Conservation (phyloP, 2,797 vertebrate genomes). For the Hirundo rustica region DNA sequence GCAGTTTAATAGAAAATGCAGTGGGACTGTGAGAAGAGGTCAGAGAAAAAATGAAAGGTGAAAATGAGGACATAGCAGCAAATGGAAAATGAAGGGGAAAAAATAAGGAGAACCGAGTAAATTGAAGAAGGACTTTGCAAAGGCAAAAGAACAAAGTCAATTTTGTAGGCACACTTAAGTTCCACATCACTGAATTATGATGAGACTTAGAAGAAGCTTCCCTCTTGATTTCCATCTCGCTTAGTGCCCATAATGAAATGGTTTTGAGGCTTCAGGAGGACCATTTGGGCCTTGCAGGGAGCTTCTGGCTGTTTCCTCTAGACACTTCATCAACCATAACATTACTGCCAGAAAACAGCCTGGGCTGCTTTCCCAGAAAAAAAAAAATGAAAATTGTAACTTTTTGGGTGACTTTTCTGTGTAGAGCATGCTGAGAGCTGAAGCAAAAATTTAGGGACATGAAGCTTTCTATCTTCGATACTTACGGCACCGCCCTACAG, state of each 20-base stretch:
- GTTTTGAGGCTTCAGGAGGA: not conserved
- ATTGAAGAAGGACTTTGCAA: not conserved
- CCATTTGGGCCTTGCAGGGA: not conserved
- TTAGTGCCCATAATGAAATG: not conserved
- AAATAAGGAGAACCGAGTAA: not conserved
- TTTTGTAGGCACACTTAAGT: conserved; percentile 14
- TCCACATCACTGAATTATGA: conserved; percentile 12
- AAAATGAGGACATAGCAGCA: not conserved
- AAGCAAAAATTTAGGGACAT: not conserved
- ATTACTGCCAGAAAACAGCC: not conserved
- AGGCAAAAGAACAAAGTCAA: not conserved
- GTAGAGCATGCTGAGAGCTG: not conserved
- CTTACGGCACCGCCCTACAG: rapidly evolving
- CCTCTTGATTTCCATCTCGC: not conserved
- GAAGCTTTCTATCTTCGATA: not conserved
- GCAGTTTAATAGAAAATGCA: not conserved
- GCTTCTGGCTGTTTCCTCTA: not conserved
- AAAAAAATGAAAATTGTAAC: not conserved
- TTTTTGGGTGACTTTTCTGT: not conserved
- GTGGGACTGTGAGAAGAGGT: not conserved
- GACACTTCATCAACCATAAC: not conserved
- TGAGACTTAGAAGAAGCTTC: conserved; percentile 7
- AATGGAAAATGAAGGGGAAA: not conserved
- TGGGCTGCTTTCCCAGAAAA: not conserved
- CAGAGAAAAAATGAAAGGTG: not conserved